phyloP scores from a whole-genome alignment of 2,113 vertebrate genomes.

The human (Homo sapiens) region GRCh38 chr14:94208001-94208500 shows the following conservation, averaged over 20 bases:
- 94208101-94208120: neutral
- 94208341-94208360: neutral
- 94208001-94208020: neutral
- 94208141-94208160: slow-evolving; percentile 26
- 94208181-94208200: slow-evolving; percentile 34
- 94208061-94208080: slow-evolving; percentile 28
- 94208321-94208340: slow-evolving; percentile 11
- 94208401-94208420: neutral
- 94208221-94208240: slow-evolving; percentile 7
- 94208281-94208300: slow-evolving; percentile 30
- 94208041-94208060: neutral
- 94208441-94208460: slow-evolving; percentile 73
- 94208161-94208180: slow-evolving; percentile 42
- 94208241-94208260: neutral
- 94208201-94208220: neutral
- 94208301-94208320: slow-evolving; percentile 53
- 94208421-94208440: slow-evolving; percentile 30
- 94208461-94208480: slow-evolving; percentile 95
- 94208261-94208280: slow-evolving; percentile 38
- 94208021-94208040: neutral
- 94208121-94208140: neutral
- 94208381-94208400: neutral
- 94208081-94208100: neutral
- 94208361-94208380: slow-evolving; percentile 40
- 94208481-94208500: slow-evolving; percentile 93